Evolutionary conservation across 2,113 vertebrate genomes (phyloP).

Genomic region (Corynorhinus townsendii): DNA sequence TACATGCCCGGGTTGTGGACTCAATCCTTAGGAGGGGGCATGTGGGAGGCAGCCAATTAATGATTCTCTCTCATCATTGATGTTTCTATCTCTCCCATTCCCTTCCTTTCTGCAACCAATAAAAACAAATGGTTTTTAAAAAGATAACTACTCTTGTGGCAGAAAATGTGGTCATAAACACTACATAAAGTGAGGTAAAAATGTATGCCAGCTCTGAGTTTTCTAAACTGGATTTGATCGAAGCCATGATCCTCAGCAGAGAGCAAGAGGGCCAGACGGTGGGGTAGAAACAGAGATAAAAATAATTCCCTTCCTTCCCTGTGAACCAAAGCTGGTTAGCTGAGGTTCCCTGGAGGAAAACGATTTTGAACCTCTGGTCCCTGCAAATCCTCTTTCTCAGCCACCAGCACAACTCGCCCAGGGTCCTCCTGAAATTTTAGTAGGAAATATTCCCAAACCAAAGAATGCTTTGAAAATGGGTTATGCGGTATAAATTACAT

Average conservation of each 20-base stretch:
- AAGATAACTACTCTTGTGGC: background rate
- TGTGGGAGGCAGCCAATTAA: too few species aligned
- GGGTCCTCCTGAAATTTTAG: background rate
- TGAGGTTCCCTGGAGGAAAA: background rate
- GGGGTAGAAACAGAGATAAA: background rate
- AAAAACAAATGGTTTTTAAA: background rate
- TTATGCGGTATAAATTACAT: background rate
- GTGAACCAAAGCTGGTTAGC: background rate
- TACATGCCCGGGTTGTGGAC: too few species aligned
- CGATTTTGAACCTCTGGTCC: background rate
- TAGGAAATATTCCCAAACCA: background rate
- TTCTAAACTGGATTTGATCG: conserved; percentile 1
- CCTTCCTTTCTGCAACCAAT: background rate
- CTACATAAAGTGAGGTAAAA: background rate
- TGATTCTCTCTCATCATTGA: too few species aligned
- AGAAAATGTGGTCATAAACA: background rate
- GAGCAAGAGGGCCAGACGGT: background rate
- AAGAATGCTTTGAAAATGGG: background rate
- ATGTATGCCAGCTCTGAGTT: background rate
- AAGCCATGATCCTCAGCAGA: background rate
- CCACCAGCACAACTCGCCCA: background rate
- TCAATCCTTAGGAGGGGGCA: too few species aligned
- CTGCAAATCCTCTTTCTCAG: background rate
- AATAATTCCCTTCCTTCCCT: background rate
- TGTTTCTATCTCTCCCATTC: background rate